These are phyloP conservation scores for Caenorhabditis remanei DNA, from an alignment of 1,140 invertebrate species.

Conservation along the genomic window DNA sequence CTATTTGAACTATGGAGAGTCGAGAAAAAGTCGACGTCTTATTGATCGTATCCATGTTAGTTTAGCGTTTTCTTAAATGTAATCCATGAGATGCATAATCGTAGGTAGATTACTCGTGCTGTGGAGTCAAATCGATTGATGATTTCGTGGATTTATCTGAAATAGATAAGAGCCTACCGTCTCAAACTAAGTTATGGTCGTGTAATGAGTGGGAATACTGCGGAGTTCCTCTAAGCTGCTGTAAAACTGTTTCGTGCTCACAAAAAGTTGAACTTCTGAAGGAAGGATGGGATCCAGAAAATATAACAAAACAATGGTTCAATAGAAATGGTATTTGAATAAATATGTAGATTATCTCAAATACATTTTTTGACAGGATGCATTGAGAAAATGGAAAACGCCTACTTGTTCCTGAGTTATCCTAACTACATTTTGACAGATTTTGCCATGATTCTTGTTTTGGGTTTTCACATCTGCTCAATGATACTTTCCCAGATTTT, in stretches of 20 bases:
- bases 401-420: neutral
- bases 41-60: slow-evolving; percentile 44
- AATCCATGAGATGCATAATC: neutral
- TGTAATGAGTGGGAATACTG: slow-evolving; percentile 42
- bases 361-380: neutral
- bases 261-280: neutral
- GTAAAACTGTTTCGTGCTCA: slow-evolving; percentile 6
- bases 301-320: slow-evolving; percentile 11
- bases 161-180: neutral
- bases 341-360: too few species aligned
- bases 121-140: slow-evolving; percentile 33
- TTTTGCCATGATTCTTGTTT: slow-evolving; percentile 21
- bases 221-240: slow-evolving; percentile 13
- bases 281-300: slow-evolving; percentile 12
- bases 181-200: slow-evolving; percentile 19
- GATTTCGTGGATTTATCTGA: slow-evolving; percentile 34
- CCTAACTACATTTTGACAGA: neutral
- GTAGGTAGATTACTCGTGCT: slow-evolving; percentile 12
- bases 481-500: slow-evolving; percentile 4
- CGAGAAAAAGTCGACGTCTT: neutral
- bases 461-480: slow-evolving; percentile 20
- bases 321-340: neutral
- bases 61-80: neutral
- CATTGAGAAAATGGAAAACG: slow-evolving; percentile 11
- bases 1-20: neutral